A percentile compares a stretch with the other conserved stretches of the same genome.
Evolutionary conservation across 2,888 invertebrate genomes (phyloP).

Genomic region (Drosophila monieri): DNA sequence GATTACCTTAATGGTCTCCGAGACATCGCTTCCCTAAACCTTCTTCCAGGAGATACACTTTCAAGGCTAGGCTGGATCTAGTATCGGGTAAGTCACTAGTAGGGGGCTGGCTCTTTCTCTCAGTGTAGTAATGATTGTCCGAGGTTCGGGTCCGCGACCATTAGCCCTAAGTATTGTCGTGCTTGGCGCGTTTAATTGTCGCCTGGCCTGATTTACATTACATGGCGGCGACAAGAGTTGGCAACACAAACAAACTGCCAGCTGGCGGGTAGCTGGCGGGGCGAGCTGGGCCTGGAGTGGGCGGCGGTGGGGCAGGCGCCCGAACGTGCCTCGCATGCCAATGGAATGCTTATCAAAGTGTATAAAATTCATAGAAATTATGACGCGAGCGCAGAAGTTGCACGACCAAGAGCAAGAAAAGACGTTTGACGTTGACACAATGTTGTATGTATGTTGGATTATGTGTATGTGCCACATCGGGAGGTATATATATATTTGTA

Average conservation of each 20-base stretch:
- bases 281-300: background rate
- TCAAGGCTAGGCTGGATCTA: background rate
- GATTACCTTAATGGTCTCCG: background rate
- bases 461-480: background rate
- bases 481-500: background rate
- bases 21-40: no score
- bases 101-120: background rate
- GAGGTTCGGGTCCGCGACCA: slow-evolving; percentile 47
- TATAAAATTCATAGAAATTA: slow-evolving; percentile 76
- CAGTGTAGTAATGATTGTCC: slow-evolving; percentile 15
- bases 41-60: no score
- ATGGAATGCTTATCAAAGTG: slow-evolving; percentile 74
- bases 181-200: slow-evolving; percentile 70
- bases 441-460: slow-evolving; percentile 17
- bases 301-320: slow-evolving; percentile 7
- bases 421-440: slow-evolving; percentile 58
- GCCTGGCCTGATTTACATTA: slow-evolving; percentile 70
- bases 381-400: slow-evolving; percentile 65
- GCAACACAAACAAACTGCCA: slow-evolving; percentile 50
- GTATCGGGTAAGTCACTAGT: no score
- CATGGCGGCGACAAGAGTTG: slow-evolving; percentile 56
- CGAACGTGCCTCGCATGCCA: slow-evolving; percentile 73
- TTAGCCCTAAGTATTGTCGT: slow-evolving; percentile 69
- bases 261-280: background rate
- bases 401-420: slow-evolving; percentile 27